These are phyloP conservation scores for Habroteleia sp. DNA, from an alignment of 2,888 invertebrate genomes.

Conservation along the genomic window DNA sequence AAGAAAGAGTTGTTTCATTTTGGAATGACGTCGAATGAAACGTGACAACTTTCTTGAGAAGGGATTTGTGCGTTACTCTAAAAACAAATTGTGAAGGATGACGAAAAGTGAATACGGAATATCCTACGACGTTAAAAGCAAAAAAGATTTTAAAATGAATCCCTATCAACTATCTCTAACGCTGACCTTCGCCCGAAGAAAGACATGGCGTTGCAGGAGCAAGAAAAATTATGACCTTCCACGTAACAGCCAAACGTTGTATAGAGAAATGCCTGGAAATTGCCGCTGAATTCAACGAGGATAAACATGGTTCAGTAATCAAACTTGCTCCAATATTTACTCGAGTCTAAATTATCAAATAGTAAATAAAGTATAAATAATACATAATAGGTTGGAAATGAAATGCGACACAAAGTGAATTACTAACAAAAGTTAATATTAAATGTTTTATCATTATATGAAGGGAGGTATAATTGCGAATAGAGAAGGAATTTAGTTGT, in stretches of 20 bases:
- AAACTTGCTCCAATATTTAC: conserved; percentile 8
- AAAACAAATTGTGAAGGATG: conserved; percentile 37
- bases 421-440: background rate
- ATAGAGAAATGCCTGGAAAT: conserved; percentile 3
- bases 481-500: no score
- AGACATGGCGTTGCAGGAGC: background rate
- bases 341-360: background rate
- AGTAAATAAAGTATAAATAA: conserved; percentile 11
- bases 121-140: conserved; percentile 28
- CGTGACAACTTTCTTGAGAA: background rate
- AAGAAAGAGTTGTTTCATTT: background rate
- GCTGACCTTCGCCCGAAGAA: conserved; percentile 9
- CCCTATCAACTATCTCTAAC: conserved; percentile 21
- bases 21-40: background rate
- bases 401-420: background rate
- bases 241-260: conserved; percentile 1
- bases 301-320: background rate
- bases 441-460: background rate
- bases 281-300: background rate
- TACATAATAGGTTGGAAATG: conserved; percentile 1
- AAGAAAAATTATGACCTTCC: conserved; percentile 27
- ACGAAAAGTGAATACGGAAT: conserved; percentile 32
- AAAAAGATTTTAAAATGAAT: conserved; percentile 29
- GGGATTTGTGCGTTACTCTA: background rate
- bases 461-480: no score